Conservation (phyloP, 2,888 invertebrate genomes). For the Ecliptopera silaceata region DNA sequence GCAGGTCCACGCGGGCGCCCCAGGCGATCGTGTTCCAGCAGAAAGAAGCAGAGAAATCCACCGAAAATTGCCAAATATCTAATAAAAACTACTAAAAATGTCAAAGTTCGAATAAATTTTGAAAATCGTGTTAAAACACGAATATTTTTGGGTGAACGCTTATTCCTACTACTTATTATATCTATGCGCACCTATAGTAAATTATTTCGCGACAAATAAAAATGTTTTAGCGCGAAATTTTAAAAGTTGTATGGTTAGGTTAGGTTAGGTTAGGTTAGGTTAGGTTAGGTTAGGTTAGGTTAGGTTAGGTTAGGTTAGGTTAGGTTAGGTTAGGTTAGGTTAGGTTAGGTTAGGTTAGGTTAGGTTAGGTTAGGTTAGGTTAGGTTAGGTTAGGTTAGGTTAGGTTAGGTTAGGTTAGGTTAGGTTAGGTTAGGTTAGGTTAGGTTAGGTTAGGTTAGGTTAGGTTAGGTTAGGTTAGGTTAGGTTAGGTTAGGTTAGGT, state of each 20-base stretch:
- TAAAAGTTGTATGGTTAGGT: constrained; percentile 31
- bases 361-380: constrained; percentile 30
- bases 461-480: constrained; percentile 36
- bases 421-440: constrained; percentile 37
- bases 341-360: constrained; percentile 32
- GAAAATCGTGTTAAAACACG: too few species aligned
- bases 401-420: constrained; percentile 34
- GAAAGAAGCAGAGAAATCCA: too few species aligned
- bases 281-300: constrained; percentile 28
- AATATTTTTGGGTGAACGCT: too few species aligned
- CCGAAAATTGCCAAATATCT: too few species aligned
- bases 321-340: constrained; percentile 33
- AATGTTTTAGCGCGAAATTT: too few species aligned
- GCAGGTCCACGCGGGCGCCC: too few species aligned
- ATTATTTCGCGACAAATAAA: too few species aligned
- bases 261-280: constrained; percentile 32
- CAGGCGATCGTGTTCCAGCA: too few species aligned
- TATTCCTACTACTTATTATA: too few species aligned
- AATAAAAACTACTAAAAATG: too few species aligned
- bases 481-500: constrained; percentile 40
- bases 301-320: constrained; percentile 29
- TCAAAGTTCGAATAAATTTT: too few species aligned
- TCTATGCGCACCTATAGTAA: too few species aligned
- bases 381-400: constrained; percentile 31
- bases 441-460: constrained; percentile 35